Percentiles rank a stretch among this genome's conserved stretches.
These are phyloP conservation scores for Harpagifer antarcticus DNA, from an alignment of 2,797 vertebrate genomes.

Conservation along the genomic window DNA sequence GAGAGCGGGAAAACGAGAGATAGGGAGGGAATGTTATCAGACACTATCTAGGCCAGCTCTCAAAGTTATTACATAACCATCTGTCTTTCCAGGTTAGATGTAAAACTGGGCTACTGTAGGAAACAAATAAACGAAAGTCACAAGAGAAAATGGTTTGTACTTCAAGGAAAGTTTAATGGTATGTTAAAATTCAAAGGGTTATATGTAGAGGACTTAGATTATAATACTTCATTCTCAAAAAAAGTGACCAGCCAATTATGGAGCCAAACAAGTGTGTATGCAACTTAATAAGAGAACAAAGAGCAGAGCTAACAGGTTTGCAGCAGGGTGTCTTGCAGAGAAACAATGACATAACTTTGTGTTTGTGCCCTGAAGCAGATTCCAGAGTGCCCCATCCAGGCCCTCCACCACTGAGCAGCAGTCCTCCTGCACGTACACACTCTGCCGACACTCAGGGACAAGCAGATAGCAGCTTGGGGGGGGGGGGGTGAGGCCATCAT, in stretches of 20 bases:
- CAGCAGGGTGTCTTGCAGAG: slow-evolving; percentile 10
- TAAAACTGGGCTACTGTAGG: slow-evolving; percentile 65
- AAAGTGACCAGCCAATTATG: background rate
- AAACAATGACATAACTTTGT: slow-evolving; percentile 70
- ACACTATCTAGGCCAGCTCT: slow-evolving; percentile 76
- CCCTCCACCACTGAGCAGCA: slow-evolving; percentile 70
- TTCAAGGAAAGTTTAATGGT: slow-evolving; percentile 2
- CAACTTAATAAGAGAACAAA: slow-evolving; percentile 18
- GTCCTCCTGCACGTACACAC: slow-evolving; percentile 77
- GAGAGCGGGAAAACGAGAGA: slow-evolving; percentile 41
- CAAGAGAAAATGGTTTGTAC: slow-evolving; percentile 33
- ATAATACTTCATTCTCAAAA: slow-evolving; percentile 12
- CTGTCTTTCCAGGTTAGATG: slow-evolving; percentile 76
- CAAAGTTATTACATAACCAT: slow-evolving; percentile 79
- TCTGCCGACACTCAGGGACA: slow-evolving; percentile 56
- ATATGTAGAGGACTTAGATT: background rate
- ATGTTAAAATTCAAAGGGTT: background rate
- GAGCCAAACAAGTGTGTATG: slow-evolving; percentile 17
- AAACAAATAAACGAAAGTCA: slow-evolving; percentile 64
- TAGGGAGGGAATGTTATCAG: slow-evolving; percentile 63
- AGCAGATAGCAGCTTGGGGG: slow-evolving; percentile 43
- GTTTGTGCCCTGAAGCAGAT: slow-evolving; percentile 58
- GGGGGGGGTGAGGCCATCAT: slow-evolving; percentile 47
- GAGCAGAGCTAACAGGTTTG: slow-evolving; percentile 1
- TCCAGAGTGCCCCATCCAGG: slow-evolving; percentile 69